phyloP scores from a whole-genome alignment of 2,888 invertebrate species.

The Caenorhabditis sp. region DNA sequence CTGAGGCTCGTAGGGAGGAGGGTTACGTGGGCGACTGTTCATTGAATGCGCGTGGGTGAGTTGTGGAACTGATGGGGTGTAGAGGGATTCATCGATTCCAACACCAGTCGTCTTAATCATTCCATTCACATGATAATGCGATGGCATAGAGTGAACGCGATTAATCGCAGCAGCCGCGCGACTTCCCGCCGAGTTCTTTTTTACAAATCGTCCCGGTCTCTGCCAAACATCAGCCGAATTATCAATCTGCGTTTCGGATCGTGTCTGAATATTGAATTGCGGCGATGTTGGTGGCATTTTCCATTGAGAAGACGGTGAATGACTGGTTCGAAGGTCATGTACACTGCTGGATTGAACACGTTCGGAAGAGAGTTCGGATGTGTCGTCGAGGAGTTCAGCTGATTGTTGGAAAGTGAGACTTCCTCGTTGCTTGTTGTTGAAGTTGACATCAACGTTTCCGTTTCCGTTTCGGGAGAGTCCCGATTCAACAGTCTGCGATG shows the following conservation, averaged over 20 bases:
- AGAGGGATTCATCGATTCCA: not conserved
- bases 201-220: slow-evolving; percentile 34
- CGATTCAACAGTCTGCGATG: slow-evolving; percentile 50
- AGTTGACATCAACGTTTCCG: slow-evolving; percentile 47
- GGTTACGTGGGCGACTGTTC: slow-evolving; percentile 38
- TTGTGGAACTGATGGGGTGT: not conserved
- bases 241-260: slow-evolving; percentile 36
- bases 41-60: slow-evolving; percentile 40
- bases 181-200: slow-evolving; percentile 48
- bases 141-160: slow-evolving; percentile 61
- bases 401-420: not conserved
- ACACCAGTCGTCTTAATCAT: slow-evolving; percentile 23
- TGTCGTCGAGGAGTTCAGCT: slow-evolving; percentile 7
- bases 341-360: slow-evolving; percentile 25
- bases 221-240: slow-evolving; percentile 28
- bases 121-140: slow-evolving; percentile 50
- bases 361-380: slow-evolving; percentile 17
- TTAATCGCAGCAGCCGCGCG: slow-evolving; percentile 47
- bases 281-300: slow-evolving; percentile 1
- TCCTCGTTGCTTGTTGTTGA: slow-evolving; percentile 33
- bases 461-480: slow-evolving; percentile 25
- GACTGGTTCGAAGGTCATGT: slow-evolving; percentile 22
- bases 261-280: slow-evolving; percentile 19
- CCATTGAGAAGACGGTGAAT: not conserved
- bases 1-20: slow-evolving; percentile 48